These are phyloP conservation scores for Phrixothrix hirtus DNA, from an alignment of 2,888 invertebrate species.

Conservation along the genomic window DNA sequence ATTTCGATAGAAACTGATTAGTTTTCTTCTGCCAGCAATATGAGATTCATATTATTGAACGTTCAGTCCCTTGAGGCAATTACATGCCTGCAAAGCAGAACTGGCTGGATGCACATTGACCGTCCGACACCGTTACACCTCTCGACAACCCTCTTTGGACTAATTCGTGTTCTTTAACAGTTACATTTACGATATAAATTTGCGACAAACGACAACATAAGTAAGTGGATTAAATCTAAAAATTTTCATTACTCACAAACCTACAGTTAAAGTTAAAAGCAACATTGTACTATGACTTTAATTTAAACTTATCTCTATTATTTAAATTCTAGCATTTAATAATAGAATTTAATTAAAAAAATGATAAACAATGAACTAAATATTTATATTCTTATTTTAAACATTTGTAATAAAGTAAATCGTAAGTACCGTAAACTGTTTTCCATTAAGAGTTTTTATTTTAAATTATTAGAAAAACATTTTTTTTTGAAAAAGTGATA, in stretches of 20 bases:
- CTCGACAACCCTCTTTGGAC: slow-evolving; percentile 9
- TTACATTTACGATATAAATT: slow-evolving; percentile 7
- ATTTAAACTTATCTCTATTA: slow-evolving; percentile 6
- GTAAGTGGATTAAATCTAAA: background rate
- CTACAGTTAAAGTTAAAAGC: no score
- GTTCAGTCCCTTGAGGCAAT: slow-evolving; percentile 23
- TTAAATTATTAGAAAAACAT: no score
- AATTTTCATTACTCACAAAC: no score
- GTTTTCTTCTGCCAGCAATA: slow-evolving; percentile 24
- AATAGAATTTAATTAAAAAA: no score
- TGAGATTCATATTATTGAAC: slow-evolving; percentile 23
- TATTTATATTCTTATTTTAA: no score
- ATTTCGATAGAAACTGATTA: slow-evolving; percentile 25
- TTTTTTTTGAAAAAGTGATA: no score
- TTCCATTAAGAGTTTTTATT: no score
- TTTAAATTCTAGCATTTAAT: no score
- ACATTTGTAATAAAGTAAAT: no score
- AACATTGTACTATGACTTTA: background rate
- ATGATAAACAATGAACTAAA: no score
- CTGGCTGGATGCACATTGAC: slow-evolving; percentile 21
- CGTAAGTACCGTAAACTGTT: no score
- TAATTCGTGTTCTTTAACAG: slow-evolving; percentile 14
- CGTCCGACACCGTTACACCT: slow-evolving; percentile 17
- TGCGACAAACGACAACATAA: background rate
- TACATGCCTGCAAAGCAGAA: slow-evolving; percentile 20